phyloP scores from a whole-genome alignment of 2,797 vertebrate genomes.

The Cirrhinus molitorella region DNA sequence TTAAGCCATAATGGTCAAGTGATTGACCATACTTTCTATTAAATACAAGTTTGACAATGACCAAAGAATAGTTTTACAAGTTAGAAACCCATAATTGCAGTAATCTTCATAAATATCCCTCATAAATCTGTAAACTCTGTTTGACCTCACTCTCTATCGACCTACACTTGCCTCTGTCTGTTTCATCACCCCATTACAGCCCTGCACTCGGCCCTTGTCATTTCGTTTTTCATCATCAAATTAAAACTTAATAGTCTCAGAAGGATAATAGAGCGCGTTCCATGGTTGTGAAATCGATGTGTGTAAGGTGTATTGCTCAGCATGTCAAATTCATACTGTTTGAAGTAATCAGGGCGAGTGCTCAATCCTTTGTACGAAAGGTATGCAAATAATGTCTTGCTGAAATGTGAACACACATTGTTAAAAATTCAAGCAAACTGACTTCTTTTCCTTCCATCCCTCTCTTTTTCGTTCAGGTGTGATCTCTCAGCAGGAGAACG shows the following conservation, averaged over 20 bases:
- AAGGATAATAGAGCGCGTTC: background rate
- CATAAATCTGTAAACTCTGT: conserved; percentile 49
- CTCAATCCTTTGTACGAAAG: background rate
- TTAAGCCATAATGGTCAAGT: background rate
- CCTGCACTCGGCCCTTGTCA: conserved; percentile 17
- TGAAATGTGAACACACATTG: conserved; percentile 30
- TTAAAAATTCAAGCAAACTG: background rate
- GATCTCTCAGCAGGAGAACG: conserved; percentile 86
- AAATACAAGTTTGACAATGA: background rate
- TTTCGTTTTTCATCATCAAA: conserved; percentile 29
- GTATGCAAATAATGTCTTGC: conserved; percentile 6
- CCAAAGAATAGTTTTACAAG: background rate
- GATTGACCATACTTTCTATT: background rate
- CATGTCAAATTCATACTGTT: background rate
- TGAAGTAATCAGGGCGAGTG: conserved; percentile 6
- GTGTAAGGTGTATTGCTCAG: background rate
- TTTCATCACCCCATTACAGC: conserved; percentile 15
- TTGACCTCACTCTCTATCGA: conserved; percentile 61
- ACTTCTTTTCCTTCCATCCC: background rate
- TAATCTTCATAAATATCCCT: background rate
- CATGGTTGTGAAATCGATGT: conserved; percentile 8
- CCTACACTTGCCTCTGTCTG: background rate
- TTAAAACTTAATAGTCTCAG: conserved; percentile 32
- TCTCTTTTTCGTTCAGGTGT: conserved; percentile 75
- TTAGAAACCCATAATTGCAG: background rate